Conservation (phyloP, 2,113 vertebrate genomes). For the Irena cyanogastra region DNA sequence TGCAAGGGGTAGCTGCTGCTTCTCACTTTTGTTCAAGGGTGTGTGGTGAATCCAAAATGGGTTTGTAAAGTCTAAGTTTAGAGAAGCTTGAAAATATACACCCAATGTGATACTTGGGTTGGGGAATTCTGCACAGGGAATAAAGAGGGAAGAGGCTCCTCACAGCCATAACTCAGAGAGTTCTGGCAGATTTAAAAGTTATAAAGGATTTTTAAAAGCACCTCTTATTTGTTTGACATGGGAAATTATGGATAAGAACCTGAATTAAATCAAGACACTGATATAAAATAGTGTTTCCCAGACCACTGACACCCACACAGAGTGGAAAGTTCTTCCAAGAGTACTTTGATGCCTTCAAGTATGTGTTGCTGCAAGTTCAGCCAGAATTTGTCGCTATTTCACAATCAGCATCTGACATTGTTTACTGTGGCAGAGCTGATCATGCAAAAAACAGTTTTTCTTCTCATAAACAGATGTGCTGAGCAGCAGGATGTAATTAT, state of each 20-base stretch:
- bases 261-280: not conserved
- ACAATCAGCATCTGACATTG: not conserved
- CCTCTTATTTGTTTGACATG: not conserved
- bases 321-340: not conserved
- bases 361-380: not conserved
- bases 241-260: not conserved
- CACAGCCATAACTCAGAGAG: not conserved
- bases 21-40: not conserved
- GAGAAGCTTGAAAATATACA: not conserved
- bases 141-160: not conserved
- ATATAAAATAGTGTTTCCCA: not conserved
- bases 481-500: slow-evolving; percentile 44
- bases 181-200: not conserved
- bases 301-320: not conserved
- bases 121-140: not conserved
- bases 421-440: slow-evolving; percentile 7
- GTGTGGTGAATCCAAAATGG: not conserved
- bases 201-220: not conserved
- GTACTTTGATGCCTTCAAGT: not conserved
- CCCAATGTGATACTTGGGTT: not conserved
- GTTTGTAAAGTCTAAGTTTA: not conserved
- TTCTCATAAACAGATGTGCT: slow-evolving; percentile 43
- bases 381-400: slow-evolving; percentile 8
- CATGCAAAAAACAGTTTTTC: not conserved
- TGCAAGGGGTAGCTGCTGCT: not conserved